Evolutionary conservation across 1,140 invertebrate species (phyloP).

Genomic region (Drosophila subobscura): DNA sequence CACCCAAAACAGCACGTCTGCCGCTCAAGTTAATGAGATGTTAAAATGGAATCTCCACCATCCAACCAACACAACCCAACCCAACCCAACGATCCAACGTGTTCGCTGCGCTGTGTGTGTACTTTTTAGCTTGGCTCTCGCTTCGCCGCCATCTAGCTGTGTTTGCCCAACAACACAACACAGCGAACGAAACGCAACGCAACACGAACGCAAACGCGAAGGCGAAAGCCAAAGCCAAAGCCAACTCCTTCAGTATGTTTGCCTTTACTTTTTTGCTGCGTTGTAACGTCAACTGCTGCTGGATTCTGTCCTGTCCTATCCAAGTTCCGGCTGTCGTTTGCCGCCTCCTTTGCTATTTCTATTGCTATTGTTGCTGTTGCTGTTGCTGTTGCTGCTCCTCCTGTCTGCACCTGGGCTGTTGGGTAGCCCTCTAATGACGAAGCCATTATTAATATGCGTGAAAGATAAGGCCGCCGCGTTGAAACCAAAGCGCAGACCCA

Average conservation of each 20-base stretch:
- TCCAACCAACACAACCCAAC: background rate
- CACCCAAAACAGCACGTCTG: conserved; percentile 52
- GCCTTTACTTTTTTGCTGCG: conserved; percentile 56
- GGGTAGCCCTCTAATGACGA: conserved; percentile 58
- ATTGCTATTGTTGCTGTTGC: conserved; percentile 3
- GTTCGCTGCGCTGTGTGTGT: conserved; percentile 18
- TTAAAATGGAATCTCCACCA: conserved; percentile 75
- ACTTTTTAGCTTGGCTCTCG: conserved; percentile 46
- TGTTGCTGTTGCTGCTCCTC: conserved; percentile 1
- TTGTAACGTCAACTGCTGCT: conserved; percentile 56
- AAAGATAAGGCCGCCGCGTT: conserved; percentile 50
- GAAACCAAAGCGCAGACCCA: conserved; percentile 17
- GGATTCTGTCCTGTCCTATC: conserved; percentile 22
- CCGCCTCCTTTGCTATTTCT: conserved; percentile 11
- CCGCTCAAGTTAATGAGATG: conserved; percentile 81
- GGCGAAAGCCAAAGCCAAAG: conserved; percentile 27
- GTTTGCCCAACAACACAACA: conserved; percentile 32
- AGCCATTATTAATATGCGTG: conserved; percentile 78
- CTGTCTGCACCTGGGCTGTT: conserved; percentile 47
- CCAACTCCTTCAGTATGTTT: conserved; percentile 42
- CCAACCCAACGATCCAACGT: conserved; percentile 7
- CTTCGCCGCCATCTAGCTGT: conserved; percentile 22
- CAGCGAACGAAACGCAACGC: too few relatives aligned
- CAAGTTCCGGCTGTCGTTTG: background rate
- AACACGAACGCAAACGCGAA: background rate